These are phyloP conservation scores for Lepilemur ruficaudatus DNA, from an alignment of 2,797 vertebrate species.

Conservation along the genomic window DNA sequence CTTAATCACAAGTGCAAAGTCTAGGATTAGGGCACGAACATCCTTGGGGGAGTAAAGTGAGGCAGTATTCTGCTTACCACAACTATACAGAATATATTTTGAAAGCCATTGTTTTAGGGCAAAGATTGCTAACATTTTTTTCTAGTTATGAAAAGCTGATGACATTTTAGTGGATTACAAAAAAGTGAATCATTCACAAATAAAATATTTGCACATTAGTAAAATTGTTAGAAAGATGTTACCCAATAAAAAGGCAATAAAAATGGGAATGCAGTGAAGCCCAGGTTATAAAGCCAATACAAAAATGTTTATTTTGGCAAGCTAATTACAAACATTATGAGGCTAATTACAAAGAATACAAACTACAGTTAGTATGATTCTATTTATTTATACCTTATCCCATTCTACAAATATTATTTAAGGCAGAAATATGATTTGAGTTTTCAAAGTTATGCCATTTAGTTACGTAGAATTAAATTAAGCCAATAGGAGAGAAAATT, in stretches of 20 bases:
- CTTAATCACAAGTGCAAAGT: background rate
- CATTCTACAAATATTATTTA: slow-evolving; percentile 24
- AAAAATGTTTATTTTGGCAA: slow-evolving; percentile 23
- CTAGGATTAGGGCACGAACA: background rate
- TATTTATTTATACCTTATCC: background rate
- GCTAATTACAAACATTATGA: slow-evolving; percentile 2
- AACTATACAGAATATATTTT: background rate
- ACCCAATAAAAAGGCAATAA: background rate
- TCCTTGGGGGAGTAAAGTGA: background rate
- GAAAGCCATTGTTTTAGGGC: background rate
- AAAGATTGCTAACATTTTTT: background rate
- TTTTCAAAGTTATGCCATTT: slow-evolving; percentile 12
- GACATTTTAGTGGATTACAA: background rate
- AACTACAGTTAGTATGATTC: background rate
- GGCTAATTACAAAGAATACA: background rate
- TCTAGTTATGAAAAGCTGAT: background rate
- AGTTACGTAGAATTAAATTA: background rate
- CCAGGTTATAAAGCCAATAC: background rate
- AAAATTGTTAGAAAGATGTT: background rate
- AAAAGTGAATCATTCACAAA: slow-evolving; percentile 17
- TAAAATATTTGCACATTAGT: background rate
- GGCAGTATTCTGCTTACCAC: background rate
- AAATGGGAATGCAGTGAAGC: background rate
- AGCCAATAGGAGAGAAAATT: background rate
- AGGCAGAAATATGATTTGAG: background rate